phyloP scores from a whole-genome alignment of 2,113 vertebrate species.

The Isurus oxyrinchus region DNA sequence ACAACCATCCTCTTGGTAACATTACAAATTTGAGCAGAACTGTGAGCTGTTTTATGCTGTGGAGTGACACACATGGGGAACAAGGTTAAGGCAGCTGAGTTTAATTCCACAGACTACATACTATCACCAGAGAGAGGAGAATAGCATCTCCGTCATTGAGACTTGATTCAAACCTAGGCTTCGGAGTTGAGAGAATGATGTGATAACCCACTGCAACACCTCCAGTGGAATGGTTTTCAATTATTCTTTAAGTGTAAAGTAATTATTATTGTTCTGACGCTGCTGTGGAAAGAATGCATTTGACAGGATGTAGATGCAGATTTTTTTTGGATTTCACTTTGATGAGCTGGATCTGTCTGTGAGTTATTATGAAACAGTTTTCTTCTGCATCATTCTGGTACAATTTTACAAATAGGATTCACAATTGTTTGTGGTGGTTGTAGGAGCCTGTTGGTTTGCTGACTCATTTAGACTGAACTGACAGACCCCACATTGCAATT shows the following conservation, averaged over 20 bases:
- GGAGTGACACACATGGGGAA: not conserved
- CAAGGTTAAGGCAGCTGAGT: not conserved
- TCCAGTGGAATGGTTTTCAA: constrained; percentile 19
- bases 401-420: not conserved
- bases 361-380: not conserved
- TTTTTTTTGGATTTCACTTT: not conserved
- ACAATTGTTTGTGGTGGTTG: constrained; percentile 5
- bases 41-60: not conserved
- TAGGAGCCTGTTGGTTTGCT: not conserved
- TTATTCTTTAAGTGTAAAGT: not conserved
- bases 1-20: not conserved
- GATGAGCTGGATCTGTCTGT: not conserved
- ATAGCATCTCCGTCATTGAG: not conserved
- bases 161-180: not conserved
- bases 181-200: not conserved
- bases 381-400: not conserved
- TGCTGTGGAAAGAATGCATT: not conserved
- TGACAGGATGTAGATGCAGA: constrained; percentile 6
- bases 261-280: constrained; percentile 15
- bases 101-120: constrained; percentile 23
- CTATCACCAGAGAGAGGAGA: not conserved
- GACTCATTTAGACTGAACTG: not conserved
- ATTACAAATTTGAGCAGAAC: not conserved
- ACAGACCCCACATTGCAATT: not conserved
- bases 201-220: not conserved